Percentiles rank a stretch among this genome's conserved stretches.
phyloP scores from a whole-genome alignment of 1,140 invertebrate genomes.

The Brachionus asplanchnoidis region DNA sequence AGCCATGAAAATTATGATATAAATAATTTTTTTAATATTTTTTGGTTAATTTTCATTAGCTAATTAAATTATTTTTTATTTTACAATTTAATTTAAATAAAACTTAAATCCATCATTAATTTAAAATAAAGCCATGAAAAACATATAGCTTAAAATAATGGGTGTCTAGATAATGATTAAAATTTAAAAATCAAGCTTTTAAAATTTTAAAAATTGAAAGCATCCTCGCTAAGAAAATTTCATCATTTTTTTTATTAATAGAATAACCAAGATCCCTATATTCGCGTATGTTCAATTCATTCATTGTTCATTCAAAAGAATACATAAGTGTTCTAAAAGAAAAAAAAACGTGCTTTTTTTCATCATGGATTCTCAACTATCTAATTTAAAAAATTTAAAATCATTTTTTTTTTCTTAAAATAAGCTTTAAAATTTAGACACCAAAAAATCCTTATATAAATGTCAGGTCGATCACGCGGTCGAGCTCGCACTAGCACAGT shows the following conservation, averaged over 20 bases:
- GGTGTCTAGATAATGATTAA: background rate
- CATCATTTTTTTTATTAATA: background rate
- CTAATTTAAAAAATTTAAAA: background rate
- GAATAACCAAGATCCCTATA: background rate
- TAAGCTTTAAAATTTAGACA: background rate
- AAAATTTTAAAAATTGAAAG: background rate
- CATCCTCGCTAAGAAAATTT: background rate
- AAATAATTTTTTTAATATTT: too few species aligned
- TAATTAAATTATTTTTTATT: too few species aligned
- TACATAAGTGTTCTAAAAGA: background rate
- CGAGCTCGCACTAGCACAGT: slow-evolving; percentile 4
- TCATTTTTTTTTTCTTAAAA: background rate
- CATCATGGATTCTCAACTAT: background rate
- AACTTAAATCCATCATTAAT: background rate
- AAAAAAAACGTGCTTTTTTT: background rate
- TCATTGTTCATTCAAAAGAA: background rate
- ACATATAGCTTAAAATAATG: too few species aligned
- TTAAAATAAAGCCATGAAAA: background rate
- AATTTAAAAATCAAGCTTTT: background rate
- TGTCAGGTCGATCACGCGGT: slow-evolving; percentile 29
- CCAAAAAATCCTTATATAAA: background rate
- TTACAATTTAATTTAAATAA: background rate
- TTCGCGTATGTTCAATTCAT: background rate
- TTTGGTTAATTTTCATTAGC: background rate
- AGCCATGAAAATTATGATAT: background rate